Base-by-base conservation (phyloP, 2,888 invertebrate species). In the Trissolcus japonicus region DNA sequence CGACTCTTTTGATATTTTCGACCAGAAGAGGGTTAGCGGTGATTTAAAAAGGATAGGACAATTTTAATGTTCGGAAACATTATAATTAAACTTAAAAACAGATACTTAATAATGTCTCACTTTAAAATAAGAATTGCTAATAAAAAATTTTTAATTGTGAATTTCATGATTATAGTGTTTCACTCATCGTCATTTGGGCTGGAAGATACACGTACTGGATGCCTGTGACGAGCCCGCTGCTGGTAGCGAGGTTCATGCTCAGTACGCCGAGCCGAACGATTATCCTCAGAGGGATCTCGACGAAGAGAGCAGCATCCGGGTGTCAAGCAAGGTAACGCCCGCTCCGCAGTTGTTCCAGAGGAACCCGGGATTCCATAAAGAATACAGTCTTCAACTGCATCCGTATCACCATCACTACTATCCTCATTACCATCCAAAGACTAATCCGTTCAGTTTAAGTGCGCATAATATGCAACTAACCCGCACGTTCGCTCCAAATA, bases 171-270 rank as follows among this genome's bases (percentile, higher is more conserved):
- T 75, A n/a, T 91, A 98, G 94, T 98, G 98, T 89, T 98, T 94
- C 91, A 95, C 96, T 4, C 97, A 97, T 89, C 95, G 97, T 78
- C 94, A 97, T 87, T 93, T 98, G 85, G 98, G 98, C 57, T 98
- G 97, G 96, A 97, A 96, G 90, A 98, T 98, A 83, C 94, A 96
- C 88, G 96, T 98, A 0, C 91, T 94, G 79, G 97, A 98, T 88
- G 91, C 92, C 54, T 97, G 96, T 85, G 95, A 95, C 80, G 85
- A 87, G 0, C 75, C 81, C 16, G 89, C 89, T 1, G 91, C 91
- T 54, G 92, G 91, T 19, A 93, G 93, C 76, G 92, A 93, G 76
- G 88, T 87, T 50, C 89, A 90, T 69, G 92, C 92, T 83, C 91
- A 92, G 61, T 91, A 91, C 82, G 90, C 90, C 13, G 88, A 90